Evolutionary conservation across 2,888 invertebrate genomes (phyloP), one percentile per base, ranked within the genome.

Genomic region (Drosophila birchii): DNA sequence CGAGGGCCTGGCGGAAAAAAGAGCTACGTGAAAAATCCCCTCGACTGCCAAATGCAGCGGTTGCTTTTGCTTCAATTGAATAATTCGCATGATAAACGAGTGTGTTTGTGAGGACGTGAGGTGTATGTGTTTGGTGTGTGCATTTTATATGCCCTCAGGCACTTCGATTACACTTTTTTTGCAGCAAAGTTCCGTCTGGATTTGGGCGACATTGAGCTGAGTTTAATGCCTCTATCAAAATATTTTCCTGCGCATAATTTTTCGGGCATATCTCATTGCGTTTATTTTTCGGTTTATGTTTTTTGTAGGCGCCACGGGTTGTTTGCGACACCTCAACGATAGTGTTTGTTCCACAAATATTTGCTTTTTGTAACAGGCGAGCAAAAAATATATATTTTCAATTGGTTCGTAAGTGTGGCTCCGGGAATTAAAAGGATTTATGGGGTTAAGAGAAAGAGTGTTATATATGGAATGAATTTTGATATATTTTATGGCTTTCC

Each of bases 1-100:
- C 32, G 47, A 62, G 63, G 60, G 41, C 45, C 66, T 53, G 63
- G 18, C 41, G 36, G 36, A 47, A 59, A 54, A 53, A 49, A 60
- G n/a, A 57, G n/a, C 67, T 51, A 53, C 61, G 68, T 47, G 70
- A 66, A 77, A 80, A 78, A 87, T 80, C 78, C 76, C 72, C 78
- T 75, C 61, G 66, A 47, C 62, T 84, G 83, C 82, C 86, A 87
- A 77, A 82, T 87, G 80, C 84, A 84, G 78, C 68, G 69, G 66
- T 72, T 74, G 72, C 73, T 69, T 70, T 53, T 79, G 84, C 81
- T 74, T 82, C 76, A 86, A 87, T 87, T 85, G 78, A 87, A 84
- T 84, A 87, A 85, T 84, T 82, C 78, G 80, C 67, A 66, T 58
- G 75, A 68, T 68, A 68, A 68, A 68, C 56, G 67, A 44, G 75